Evolutionary conservation across 1,140 invertebrate genomes (phyloP).

Genomic region (Musca domestica): DNA sequence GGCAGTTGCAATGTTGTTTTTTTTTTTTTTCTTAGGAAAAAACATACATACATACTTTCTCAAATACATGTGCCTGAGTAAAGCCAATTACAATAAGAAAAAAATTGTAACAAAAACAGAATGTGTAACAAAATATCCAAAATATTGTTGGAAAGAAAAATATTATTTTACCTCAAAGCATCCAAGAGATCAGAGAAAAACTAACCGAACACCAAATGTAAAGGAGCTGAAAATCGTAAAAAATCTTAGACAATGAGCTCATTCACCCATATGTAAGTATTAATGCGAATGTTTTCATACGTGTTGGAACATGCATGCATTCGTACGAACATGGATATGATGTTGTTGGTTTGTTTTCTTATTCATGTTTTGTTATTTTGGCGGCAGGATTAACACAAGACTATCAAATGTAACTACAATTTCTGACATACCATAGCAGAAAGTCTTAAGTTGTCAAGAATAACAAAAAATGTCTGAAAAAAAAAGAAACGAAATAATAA

Average conservation of each 20-base stretch:
- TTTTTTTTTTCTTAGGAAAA: too few species aligned
- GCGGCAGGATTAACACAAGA: slow-evolving; percentile 6
- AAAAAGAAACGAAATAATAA: too few species aligned
- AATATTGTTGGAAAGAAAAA: too few species aligned
- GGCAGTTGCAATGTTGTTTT: too few species aligned
- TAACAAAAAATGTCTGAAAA: not conserved
- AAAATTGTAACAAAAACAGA: not conserved
- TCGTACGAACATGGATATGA: not conserved
- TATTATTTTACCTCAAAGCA: too few species aligned
- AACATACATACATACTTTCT: not conserved
- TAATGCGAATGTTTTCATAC: too few species aligned
- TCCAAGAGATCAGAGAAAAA: too few species aligned
- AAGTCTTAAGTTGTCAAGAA: slow-evolving; percentile 11
- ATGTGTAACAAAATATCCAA: not conserved
- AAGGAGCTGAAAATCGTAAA: not conserved
- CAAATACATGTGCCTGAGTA: not conserved
- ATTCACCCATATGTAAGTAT: too few species aligned
- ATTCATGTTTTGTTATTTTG: not conserved
- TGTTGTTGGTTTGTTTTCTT: not conserved
- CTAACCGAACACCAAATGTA: not conserved
- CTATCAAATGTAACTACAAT: not conserved
- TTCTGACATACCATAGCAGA: not conserved
- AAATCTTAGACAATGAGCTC: not conserved
- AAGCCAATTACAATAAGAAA: slow-evolving; percentile 5
- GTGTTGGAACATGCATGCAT: not conserved